A percentile compares a stretch with the other conserved stretches of the same genome.
These are phyloP conservation scores for Tetragonisca angustula DNA, from an alignment of 2,888 invertebrate genomes.

Conservation along the genomic window DNA sequence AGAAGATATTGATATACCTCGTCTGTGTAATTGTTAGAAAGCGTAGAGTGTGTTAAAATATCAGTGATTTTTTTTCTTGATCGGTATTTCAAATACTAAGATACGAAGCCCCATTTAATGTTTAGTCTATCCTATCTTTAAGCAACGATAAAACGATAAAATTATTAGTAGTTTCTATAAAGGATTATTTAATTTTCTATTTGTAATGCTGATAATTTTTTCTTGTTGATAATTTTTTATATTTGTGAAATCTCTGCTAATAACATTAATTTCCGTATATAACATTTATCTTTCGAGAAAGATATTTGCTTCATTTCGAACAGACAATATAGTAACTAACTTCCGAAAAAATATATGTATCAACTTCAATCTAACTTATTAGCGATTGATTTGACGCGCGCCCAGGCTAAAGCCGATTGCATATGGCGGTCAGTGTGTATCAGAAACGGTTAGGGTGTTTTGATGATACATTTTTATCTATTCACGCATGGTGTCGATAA, in stretches of 20 bases:
- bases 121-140: too few relatives aligned
- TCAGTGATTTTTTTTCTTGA: too few relatives aligned
- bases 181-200: neutral
- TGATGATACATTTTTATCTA: conserved; percentile 50
- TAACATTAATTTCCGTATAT: neutral
- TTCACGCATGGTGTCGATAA: conserved; percentile 23
- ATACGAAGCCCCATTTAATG: too few relatives aligned
- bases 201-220: neutral
- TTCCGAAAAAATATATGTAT: neutral
- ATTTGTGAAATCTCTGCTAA: neutral
- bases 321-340: neutral
- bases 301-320: neutral
- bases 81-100: too few relatives aligned
- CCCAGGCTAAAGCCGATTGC: conserved; percentile 58
- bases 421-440: conserved; percentile 64
- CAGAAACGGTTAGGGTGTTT: conserved; percentile 54
- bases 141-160: neutral
- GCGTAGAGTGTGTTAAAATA: too few relatives aligned
- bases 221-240: neutral
- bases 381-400: conserved; percentile 66
- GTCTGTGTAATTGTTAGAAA: too few relatives aligned
- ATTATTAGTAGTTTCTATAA: neutral
- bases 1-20: too few relatives aligned
- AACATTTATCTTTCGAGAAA: neutral
- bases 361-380: conserved; percentile 1